Evolutionary conservation across 2,797 vertebrate genomes (phyloP).

Genomic region (Loris lydekkerianus): DNA sequence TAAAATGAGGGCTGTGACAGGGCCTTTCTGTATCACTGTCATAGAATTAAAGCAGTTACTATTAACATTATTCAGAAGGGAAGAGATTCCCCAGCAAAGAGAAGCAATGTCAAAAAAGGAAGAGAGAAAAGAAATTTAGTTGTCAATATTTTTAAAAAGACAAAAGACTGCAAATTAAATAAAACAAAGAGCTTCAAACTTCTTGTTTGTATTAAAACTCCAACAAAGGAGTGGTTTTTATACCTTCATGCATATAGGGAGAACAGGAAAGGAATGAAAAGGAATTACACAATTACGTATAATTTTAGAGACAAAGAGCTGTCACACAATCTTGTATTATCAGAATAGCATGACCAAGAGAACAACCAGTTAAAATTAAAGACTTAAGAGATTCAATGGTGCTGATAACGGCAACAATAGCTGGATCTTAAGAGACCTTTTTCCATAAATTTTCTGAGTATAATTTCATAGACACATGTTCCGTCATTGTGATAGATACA

Average conservation of each 20-base stretch:
- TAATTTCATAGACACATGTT: neutral
- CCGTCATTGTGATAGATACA: too few relatives aligned
- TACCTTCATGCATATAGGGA: neutral
- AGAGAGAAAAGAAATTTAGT: neutral
- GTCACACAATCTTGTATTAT: conserved; percentile 25
- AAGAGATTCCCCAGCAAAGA: neutral
- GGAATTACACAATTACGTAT: neutral
- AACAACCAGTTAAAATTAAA: neutral
- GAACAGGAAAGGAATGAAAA: neutral
- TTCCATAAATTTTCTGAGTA: neutral
- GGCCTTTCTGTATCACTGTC: too few relatives aligned
- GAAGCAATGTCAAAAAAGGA: neutral
- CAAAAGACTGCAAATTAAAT: neutral
- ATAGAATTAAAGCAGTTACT: neutral
- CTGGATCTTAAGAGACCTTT: neutral
- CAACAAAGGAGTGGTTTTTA: neutral
- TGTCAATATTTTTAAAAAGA: neutral
- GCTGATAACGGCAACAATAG: neutral
- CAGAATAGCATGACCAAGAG: neutral
- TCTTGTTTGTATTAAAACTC: neutral
- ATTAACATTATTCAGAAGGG: neutral
- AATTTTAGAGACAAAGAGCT: conserved; percentile 52
- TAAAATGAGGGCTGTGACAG: neutral
- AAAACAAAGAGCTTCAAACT: neutral
- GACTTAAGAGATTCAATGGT: neutral